Evolutionary conservation across 1,140 invertebrate species (phyloP).

Genomic region (Drosophila melanogaster): Release_6_plus_ISO1_MT NT_033779.5:11512501-11513000

Average conservation of each 20-base stretch:
- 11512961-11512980: constrained; percentile 13
- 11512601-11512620: constrained; percentile 26
- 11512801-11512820: constrained; percentile 34
- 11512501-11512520: constrained; percentile 86
- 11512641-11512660: constrained; percentile 87
- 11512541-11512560: constrained; percentile 74
- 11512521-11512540: constrained; percentile 82
- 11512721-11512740: constrained; percentile 80
- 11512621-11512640: constrained; percentile 86
- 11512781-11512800: constrained; percentile 58
- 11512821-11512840: constrained; percentile 62
- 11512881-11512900: constrained; percentile 76
- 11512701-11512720: constrained; percentile 69
- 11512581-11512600: constrained; percentile 32
- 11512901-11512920: constrained; percentile 78
- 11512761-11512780: constrained; percentile 83
- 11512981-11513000: constrained; percentile 28
- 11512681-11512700: constrained; percentile 67
- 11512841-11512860: constrained; percentile 67
- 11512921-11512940: constrained; percentile 58
- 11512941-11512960: constrained; percentile 8
- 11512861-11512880: constrained; percentile 53
- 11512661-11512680: constrained; percentile 86
- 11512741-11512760: constrained; percentile 82
- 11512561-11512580: constrained; percentile 74